Percentiles rank a stretch among this genome's conserved stretches.
Conservation (phyloP, 1,140 invertebrate species). For the Nasonia giraulti region DNA sequence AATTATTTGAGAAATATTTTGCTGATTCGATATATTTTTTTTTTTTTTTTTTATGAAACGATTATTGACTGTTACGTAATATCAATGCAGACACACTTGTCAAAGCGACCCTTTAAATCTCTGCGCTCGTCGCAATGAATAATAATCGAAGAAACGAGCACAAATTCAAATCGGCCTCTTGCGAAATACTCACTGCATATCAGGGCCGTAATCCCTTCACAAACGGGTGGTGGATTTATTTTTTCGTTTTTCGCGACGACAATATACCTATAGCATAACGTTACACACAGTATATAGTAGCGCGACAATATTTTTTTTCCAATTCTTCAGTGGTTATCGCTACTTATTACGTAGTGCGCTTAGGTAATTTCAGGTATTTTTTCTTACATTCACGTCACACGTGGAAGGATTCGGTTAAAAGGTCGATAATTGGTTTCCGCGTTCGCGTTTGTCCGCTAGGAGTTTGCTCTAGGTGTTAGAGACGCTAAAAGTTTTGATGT, state of each 20-base stretch:
- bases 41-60: no score
- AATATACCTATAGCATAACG: no score
- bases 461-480: not conserved
- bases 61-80: no score
- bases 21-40: no score
- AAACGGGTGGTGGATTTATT: not conserved
- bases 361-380: not conserved
- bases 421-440: not conserved
- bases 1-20: no score
- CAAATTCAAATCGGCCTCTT: not conserved
- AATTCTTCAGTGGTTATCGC: no score
- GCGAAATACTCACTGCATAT: not conserved
- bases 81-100: no score
- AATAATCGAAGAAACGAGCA: conserved; percentile 27
- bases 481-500: not conserved
- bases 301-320: no score
- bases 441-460: not conserved
- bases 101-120: no score
- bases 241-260: no score
- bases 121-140: conserved; percentile 12
- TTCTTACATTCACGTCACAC: not conserved
- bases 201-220: not conserved
- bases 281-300: no score
- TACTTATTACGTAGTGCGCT: no score
- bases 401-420: not conserved